These are phyloP conservation scores for Potorous gilbertii DNA, from an alignment of 2,797 vertebrate species.

Conservation along the genomic window DNA sequence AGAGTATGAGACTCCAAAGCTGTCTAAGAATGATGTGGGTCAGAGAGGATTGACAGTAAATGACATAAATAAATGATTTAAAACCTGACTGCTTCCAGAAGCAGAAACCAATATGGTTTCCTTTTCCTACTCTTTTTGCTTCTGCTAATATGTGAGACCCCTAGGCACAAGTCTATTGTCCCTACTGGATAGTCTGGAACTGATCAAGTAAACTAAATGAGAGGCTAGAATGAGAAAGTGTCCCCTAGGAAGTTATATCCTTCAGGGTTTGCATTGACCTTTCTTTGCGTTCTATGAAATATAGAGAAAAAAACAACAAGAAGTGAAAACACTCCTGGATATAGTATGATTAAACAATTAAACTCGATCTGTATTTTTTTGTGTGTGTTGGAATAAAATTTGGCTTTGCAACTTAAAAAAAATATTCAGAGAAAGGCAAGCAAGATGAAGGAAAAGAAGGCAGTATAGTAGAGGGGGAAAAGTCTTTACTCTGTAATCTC, in stretches of 20 bases:
- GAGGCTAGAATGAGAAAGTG: background rate
- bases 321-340: background rate
- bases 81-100: background rate
- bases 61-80: background rate
- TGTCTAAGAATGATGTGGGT: background rate
- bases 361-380: conserved; percentile 59
- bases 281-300: background rate
- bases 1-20: background rate
- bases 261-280: background rate
- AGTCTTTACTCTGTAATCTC: too few relatives aligned
- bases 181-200: background rate
- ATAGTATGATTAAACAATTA: conserved; percentile 7
- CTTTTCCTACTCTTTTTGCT: background rate
- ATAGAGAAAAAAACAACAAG: background rate
- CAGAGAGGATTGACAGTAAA: background rate
- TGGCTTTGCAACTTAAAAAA: conserved; percentile 62
- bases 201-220: background rate
- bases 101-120: background rate
- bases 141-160: background rate
- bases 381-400: conserved; percentile 56
- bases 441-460: background rate
- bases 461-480: background rate
- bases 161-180: background rate
- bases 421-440: background rate
- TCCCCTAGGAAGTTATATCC: background rate